Evolutionary conservation across 1,140 invertebrate species (phyloP).

Genomic region (Heliconius eleuchia): DNA sequence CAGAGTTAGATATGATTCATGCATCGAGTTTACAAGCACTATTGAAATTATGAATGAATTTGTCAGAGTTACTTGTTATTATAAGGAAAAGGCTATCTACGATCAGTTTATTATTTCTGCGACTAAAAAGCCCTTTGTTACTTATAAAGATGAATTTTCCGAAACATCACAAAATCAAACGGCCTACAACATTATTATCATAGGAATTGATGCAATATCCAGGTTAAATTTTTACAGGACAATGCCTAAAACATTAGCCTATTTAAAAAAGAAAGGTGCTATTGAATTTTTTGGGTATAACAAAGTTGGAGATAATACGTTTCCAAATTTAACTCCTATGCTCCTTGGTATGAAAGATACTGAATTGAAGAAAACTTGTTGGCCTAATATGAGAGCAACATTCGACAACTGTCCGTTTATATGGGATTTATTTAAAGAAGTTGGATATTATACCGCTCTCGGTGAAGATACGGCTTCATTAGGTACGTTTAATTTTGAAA

Average conservation of each 20-base stretch:
- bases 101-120: slow-evolving; percentile 87
- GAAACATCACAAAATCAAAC: slow-evolving; percentile 43
- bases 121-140: slow-evolving; percentile 66
- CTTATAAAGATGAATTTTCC: slow-evolving; percentile 39
- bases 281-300: slow-evolving; percentile 90
- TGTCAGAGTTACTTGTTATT: slow-evolving; percentile 83
- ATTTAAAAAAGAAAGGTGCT: slow-evolving; percentile 83
- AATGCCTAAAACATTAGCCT: slow-evolving; percentile 87
- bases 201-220: slow-evolving; percentile 94
- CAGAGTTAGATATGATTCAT: slow-evolving; percentile 70
- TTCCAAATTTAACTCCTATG: slow-evolving; percentile 89
- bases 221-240: slow-evolving; percentile 91
- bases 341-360: slow-evolving; percentile 84
- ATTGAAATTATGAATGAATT: slow-evolving; percentile 83
- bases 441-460: slow-evolving; percentile 89
- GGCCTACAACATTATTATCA: slow-evolving; percentile 85
- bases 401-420: slow-evolving; percentile 87
- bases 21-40: slow-evolving; percentile 67
- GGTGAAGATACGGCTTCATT: slow-evolving; percentile 89
- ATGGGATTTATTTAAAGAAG: slow-evolving; percentile 88
- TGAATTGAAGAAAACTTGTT: slow-evolving; percentile 84
- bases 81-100: slow-evolving; percentile 80
- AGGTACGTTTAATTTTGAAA: slow-evolving; percentile 91
- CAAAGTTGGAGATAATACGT: slow-evolving; percentile 92
- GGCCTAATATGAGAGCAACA: slow-evolving; percentile 78